A percentile compares a stretch with the other conserved stretches of the same genome.
Evolutionary conservation across 2,888 invertebrate species (phyloP).

Genomic region (Hedychridium roseum): DNA sequence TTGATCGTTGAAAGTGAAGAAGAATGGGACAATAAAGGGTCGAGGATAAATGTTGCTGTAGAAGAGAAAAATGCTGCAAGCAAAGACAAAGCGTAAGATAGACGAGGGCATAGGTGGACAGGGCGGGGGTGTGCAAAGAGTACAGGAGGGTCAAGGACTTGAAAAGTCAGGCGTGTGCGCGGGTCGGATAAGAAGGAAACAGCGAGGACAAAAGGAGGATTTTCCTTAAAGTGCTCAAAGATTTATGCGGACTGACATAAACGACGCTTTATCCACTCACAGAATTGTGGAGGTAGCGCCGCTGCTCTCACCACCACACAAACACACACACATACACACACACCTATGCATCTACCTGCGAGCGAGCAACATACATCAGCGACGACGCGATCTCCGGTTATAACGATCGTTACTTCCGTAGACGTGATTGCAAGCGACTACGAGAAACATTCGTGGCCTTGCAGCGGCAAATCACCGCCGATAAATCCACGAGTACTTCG

Average conservation of each 20-base stretch:
- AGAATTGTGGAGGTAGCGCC: background rate
- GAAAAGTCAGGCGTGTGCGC: constrained; percentile 4
- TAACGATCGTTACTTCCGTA: no score
- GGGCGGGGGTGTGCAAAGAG: no score
- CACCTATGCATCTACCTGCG: no score
- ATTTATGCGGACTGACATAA: constrained; percentile 20
- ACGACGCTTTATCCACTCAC: constrained; percentile 15
- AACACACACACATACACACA: no score
- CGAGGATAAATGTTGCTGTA: background rate
- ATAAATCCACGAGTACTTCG: no score
- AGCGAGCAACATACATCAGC: constrained; percentile 2
- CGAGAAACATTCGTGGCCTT: no score
- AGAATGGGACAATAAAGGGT: background rate
- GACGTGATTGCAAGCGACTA: no score
- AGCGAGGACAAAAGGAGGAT: constrained; percentile 11
- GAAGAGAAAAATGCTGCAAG: background rate
- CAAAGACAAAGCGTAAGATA: background rate
- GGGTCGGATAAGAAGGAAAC: constrained; percentile 12
- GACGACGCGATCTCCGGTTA: background rate
- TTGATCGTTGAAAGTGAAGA: background rate
- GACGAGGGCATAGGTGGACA: background rate
- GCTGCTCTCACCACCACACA: background rate
- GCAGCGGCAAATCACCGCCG: no score
- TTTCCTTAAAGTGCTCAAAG: constrained; percentile 19
- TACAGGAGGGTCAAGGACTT: background rate